A percentile compares a stretch with the other conserved stretches of the same genome.
These are phyloP conservation scores for Lanius collurio DNA, from an alignment of 2,113 vertebrate species.

Conservation along the genomic window DNA sequence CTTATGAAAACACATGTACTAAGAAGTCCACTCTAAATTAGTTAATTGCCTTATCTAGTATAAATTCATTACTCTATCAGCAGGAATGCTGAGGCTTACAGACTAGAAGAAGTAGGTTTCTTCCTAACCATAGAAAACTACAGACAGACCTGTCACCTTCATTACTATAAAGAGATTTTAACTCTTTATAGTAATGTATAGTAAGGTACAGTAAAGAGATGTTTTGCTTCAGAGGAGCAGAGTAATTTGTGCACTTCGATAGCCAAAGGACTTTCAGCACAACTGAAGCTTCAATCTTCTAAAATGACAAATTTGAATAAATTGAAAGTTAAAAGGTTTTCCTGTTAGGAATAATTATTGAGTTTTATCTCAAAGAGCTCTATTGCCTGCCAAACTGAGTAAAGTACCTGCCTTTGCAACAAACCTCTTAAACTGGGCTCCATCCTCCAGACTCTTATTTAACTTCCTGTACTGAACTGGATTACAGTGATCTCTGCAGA, in stretches of 20 bases:
- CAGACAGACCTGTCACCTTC: neutral
- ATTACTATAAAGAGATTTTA: neutral
- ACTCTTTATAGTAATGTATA: too few species aligned
- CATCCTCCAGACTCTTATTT: neutral
- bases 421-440: neutral
- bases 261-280: neutral
- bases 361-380: neutral
- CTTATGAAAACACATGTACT: neutral
- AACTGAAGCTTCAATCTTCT: neutral
- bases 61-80: constrained; percentile 13
- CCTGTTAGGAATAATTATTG: neutral
- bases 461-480: neutral
- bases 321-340: neutral
- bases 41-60: constrained; percentile 32
- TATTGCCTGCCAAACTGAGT: neutral
- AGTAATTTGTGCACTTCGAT: neutral
- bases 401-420: neutral
- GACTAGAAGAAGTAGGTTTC: neutral
- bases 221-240: neutral
- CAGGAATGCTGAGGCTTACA: neutral
- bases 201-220: too few species aligned
- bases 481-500: neutral
- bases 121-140: neutral
- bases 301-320: neutral
- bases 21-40: constrained; percentile 22